Base-by-base conservation (phyloP, 2,888 invertebrate genomes). In the Lepidocyrtoides sp. region DNA sequence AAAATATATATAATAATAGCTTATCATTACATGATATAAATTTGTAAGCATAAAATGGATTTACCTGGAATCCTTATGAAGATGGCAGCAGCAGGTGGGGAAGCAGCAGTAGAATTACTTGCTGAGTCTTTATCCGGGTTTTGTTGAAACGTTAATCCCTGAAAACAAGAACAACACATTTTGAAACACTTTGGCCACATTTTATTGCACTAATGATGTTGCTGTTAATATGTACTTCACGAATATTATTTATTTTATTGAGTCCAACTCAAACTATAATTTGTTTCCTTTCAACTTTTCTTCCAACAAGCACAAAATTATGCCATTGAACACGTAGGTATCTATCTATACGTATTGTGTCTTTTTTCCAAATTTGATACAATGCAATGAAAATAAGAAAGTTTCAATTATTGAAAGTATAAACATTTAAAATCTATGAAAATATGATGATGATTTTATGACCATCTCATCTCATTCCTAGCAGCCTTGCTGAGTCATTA, bases 51-150 rank as follows among this genome's bases (percentile, higher is more conserved):
- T 66, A 23, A 48, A 48, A 66, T 44, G 20, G 36, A 20, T 75
- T 91, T 91, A 92, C 92, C 92, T 90, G 92, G 92, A 69, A 92
- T 63, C 20, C 84, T 63, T 60, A 92, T 92, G 54, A 51, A 69
- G 66, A 92, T 66, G 69, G 60, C 82, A 86, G 86, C 79, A 69
- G 87, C 57, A 60, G 83, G 48, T 72, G 57, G 41, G 72, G 54
- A 41, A 14, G 57, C 14, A 36, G 32, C 54, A 26, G 81, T 44
- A 29, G 89, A 89, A 23, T 17, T 83, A n/a, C 63, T 83, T 63
- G 57, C 32, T 14, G 79, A 79, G 69, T 91, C 89, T 44, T 81
- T 91, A n/a, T 84, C 92, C 86, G 88, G 89, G 48, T 54, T 75
- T 66, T 90, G 86, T 44, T 91, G 87, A 84, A 91, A 54, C 32